phyloP scores from a whole-genome alignment of 1,140 invertebrate species.

The Alviniconcha marisindica region DNA sequence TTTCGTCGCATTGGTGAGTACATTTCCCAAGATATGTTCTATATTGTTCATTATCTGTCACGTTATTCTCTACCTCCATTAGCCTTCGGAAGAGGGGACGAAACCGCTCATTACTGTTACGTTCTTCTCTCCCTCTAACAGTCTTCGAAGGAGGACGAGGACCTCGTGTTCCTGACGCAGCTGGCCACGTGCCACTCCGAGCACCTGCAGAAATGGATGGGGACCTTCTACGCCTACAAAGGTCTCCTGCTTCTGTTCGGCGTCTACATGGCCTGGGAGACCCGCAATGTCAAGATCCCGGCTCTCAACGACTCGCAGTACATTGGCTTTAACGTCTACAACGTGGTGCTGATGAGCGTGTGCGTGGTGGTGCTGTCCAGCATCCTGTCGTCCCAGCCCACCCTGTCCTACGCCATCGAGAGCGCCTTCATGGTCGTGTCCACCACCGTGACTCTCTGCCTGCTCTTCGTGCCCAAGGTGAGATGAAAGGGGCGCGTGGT shows the following conservation, averaged over 20 bases:
- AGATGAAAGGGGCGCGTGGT: conserved; percentile 36
- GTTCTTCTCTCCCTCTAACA: conserved; percentile 32
- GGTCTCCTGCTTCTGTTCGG: conserved; percentile 88
- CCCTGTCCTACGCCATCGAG: conserved; percentile 89
- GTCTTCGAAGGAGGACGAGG: conserved; percentile 62
- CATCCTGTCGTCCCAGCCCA: conserved; percentile 89
- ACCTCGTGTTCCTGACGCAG: conserved; percentile 90
- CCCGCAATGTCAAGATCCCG: conserved; percentile 72
- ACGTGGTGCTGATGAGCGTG: conserved; percentile 90
- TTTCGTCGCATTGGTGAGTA: no score
- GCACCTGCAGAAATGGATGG: conserved; percentile 91
- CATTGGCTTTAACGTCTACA: conserved; percentile 87
- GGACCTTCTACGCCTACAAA: conserved; percentile 92
- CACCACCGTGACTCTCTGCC: conserved; percentile 89
- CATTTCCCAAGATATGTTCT: no score
- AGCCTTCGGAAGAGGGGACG: no score
- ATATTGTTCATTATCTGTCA: no score
- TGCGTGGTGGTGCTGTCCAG: conserved; percentile 91
- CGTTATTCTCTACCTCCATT: no score
- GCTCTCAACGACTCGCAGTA: conserved; percentile 74
- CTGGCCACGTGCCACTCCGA: conserved; percentile 91
- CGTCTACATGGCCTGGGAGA: conserved; percentile 74
- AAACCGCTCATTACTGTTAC: no score
- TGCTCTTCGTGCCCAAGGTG: conserved; percentile 91
- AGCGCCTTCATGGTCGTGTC: conserved; percentile 89